Percentiles rank a stretch among this genome's conserved stretches.
These are phyloP conservation scores for Rhinichthys klamathensis DNA, from an alignment of 2,113 vertebrate genomes.

Conservation along the genomic window DNA sequence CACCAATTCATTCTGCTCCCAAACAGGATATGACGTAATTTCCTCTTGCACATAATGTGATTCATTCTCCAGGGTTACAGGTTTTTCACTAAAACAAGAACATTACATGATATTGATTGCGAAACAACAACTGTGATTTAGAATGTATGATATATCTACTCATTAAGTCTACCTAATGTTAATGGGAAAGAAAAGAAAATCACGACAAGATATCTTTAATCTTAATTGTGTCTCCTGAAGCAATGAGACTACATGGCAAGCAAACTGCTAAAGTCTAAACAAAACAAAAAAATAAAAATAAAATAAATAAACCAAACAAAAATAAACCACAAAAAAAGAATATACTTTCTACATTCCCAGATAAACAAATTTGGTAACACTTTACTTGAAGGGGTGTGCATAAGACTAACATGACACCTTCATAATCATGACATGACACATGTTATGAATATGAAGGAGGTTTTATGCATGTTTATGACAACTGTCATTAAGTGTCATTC, in stretches of 20 bases:
- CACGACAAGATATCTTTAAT: not conserved
- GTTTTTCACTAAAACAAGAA: not conserved
- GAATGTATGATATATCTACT: not conserved
- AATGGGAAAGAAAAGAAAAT: not conserved
- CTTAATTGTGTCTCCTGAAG: not conserved
- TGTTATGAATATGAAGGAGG: no score
- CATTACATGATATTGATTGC: not conserved
- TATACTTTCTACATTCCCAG: no score
- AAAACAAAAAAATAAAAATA: not conserved
- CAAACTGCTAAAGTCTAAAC: not conserved
- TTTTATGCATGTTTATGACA: no score
- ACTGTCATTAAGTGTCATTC: no score
- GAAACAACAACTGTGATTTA: not conserved
- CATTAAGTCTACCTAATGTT: not conserved
- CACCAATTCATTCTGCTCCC: slow-evolving; percentile 43
- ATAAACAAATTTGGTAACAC: no score
- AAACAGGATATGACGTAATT: slow-evolving; percentile 60
- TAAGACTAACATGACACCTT: no score
- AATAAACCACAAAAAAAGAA: not conserved
- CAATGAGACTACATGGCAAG: not conserved
- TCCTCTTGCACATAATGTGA: slow-evolving; percentile 32
- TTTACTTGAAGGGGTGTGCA: no score
- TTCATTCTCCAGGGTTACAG: not conserved
- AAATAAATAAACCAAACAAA: not conserved
- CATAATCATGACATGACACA: no score